These are phyloP conservation scores for Tetragnatha montana DNA, from an alignment of 2,888 invertebrate genomes.

Conservation along the genomic window DNA sequence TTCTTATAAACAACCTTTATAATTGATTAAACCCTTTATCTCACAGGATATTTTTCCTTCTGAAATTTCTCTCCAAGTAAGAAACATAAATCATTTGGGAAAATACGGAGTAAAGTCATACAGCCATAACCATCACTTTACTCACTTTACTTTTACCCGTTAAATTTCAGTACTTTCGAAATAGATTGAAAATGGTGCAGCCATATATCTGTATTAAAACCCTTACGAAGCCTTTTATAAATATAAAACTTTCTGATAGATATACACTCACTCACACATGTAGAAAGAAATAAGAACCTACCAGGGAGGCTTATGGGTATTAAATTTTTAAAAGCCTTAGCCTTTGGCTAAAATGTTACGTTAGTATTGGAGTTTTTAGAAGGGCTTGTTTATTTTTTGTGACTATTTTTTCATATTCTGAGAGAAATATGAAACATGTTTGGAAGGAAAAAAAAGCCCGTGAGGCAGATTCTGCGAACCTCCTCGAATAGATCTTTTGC, in stretches of 20 bases:
- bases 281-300: conserved; percentile 30
- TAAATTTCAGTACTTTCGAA: conserved; percentile 18
- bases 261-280: conserved; percentile 7
- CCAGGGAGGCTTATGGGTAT: conserved; percentile 38
- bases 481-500: conserved; percentile 29
- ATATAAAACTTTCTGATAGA: not conserved
- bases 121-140: conserved; percentile 7
- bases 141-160: conserved; percentile 15
- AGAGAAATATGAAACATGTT: conserved; percentile 47
- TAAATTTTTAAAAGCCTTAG: conserved; percentile 55
- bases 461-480: conserved; percentile 38
- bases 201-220: conserved; percentile 12
- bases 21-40: not conserved
- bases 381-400: conserved; percentile 43
- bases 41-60: not conserved
- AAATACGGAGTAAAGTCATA: not conserved
- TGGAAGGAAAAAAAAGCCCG: conserved; percentile 29
- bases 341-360: conserved; percentile 41
- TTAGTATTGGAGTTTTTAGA: conserved; percentile 59
- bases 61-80: not conserved
- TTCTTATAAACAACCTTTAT: not conserved
- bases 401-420: conserved; percentile 25
- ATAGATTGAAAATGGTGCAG: conserved; percentile 14
- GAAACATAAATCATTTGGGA: not conserved
- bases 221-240: not conserved